Base-by-base conservation (phyloP, 2,888 invertebrate species). In the Drosophila incognita region DNA sequence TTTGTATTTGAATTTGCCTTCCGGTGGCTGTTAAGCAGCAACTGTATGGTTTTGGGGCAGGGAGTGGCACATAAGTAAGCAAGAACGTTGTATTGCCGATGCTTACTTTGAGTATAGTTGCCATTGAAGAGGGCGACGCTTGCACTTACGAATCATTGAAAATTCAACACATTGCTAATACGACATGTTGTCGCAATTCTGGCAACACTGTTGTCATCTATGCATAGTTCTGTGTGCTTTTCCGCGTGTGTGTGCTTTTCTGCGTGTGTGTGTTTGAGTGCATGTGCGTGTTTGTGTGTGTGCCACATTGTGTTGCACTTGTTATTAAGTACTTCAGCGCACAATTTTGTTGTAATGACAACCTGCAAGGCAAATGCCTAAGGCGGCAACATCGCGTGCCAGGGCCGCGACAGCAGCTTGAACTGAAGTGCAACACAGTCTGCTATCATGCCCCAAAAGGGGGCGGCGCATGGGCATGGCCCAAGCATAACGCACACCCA, bases 301-400 rank as follows among this genome's bases (percentile, higher is more conserved):
- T 71, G 87, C 77, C 80, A 82, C 89, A 85, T 85, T 88, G 85
- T 88, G 82, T 73, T 88, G 87, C 89, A 87, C 89, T 87, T 87
- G 88, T 87, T 87, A 89, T 87, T 86, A 86, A 86, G 86, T 86
- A 86, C 87, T 86, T 79, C 74, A 69, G 86, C 66, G 87, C 89
- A 82, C 87, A 89, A 86, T 86, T 86, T 89, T 84, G 83, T 79
- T 79, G 79, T 89, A 86, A 86, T 86, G 86, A 89, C 86, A 89
- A 86, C 81, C 89, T 87, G 89, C 84, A 78, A 83, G 89, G 83
- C 89, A 74, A 81, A 84, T 82, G 89, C 85, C 86, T 88, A 83
- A 78, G 83, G 89, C 80, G 71, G 56, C 73, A 81, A 81, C 87
- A 82, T 87, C 87, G 89, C 87, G 89, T 87, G 87, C 87, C 87